Conservation (phyloP, 2,113 vertebrate species). For the Coptodon bakossiorum region DNA sequence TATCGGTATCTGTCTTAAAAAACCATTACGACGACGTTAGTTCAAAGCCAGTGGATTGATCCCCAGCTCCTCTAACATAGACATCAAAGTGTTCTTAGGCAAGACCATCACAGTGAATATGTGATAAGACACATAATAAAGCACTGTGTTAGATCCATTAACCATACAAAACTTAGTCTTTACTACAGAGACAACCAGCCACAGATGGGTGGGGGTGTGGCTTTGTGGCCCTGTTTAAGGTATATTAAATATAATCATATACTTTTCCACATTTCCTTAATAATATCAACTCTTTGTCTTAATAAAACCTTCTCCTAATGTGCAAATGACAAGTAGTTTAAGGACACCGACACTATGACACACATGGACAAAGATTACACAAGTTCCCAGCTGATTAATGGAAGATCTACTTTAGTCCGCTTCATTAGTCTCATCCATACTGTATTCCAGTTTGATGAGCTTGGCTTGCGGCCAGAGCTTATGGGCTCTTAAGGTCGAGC, state of each 20-base stretch:
- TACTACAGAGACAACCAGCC: not conserved
- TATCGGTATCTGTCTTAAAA: not conserved
- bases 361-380: slow-evolving; percentile 6
- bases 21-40: not conserved
- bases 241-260: not conserved
- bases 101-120: not conserved
- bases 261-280: not conserved
- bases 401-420: slow-evolving; percentile 6
- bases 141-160: not conserved
- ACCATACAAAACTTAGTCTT: not conserved
- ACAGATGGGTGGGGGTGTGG: not conserved
- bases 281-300: not conserved
- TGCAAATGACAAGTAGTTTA: not conserved
- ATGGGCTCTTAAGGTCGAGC: slow-evolving; percentile 1
- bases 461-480: slow-evolving; percentile 14
- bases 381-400: slow-evolving; percentile 23
- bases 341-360: not conserved
- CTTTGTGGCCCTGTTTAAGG: not conserved
- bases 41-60: not conserved
- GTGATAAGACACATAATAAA: not conserved
- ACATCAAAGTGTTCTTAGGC: not conserved
- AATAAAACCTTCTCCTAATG: not conserved
- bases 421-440: slow-evolving; percentile 28
- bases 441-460: not conserved
- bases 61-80: not conserved